Base-by-base conservation (phyloP, 2,888 invertebrate species). In the Tortricodes alternella region DNA sequence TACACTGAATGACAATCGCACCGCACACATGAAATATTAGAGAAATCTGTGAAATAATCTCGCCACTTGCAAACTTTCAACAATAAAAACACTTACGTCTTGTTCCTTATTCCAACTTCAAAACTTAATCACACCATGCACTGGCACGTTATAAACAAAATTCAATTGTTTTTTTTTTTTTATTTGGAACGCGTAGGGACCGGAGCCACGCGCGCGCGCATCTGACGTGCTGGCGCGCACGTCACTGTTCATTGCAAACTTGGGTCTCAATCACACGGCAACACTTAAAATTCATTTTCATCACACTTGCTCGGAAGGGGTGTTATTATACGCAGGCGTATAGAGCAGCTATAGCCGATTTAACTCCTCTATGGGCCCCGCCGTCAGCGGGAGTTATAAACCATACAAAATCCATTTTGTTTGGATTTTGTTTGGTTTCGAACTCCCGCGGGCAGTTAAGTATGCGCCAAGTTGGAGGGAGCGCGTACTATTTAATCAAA, bases 171-270 rank as follows among this genome's bases (percentile, higher is more conserved):
- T 58, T 60, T 53, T 43, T 59, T 58, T 61, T 66, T 62, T 64
- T 57, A 60, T 59, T 58, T 61, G 58, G 64, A 37, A 61, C 71
- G 72, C 80, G 83, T 74, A 64, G 67, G 64, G 67, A 59, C 59
- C 61, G 67, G 46, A 58, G 29, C 66, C 59, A 60, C 62, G 78
- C 83, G 82, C 78, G 63, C 71, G 76, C 83, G 80, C 85, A 78
- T 85, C 82, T 79, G 76, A 62, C 70, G 68, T 61, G 66, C 61
- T 60, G 61, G 53, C 53, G 66, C 64, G 64, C 63, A 67, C 67
- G 64, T 79, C 76, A 78, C 70, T 61, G 64, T 63, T 73, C 73
- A 51, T 80, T 76, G 83, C 85, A 78, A 83, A 78, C 75, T 73
- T 67, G 67, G 68, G 61, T 48, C 62, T 61, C 69, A 60, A 63